Conservation (phyloP, 1,140 invertebrate genomes). For the Drosophila elegans region DNA sequence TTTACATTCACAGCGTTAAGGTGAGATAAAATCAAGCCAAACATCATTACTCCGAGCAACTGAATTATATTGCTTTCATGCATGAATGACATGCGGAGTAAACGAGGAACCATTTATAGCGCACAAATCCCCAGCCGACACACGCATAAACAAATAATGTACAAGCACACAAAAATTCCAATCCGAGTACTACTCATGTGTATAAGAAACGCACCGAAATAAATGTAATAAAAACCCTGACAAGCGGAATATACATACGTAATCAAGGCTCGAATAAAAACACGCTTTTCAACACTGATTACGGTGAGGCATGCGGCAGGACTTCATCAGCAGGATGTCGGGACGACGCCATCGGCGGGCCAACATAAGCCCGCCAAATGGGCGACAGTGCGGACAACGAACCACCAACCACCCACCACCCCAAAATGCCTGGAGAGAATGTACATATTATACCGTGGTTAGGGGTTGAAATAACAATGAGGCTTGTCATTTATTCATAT, state of each 20-base stretch:
- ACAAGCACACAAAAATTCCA: constrained; percentile 17
- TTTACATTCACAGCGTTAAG: constrained; percentile 36
- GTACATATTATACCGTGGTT: constrained; percentile 25
- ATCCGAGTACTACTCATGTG: constrained; percentile 17
- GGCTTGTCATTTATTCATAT: constrained; percentile 33
- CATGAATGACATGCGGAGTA: constrained; percentile 61
- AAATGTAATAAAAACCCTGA: constrained; percentile 70
- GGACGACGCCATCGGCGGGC: constrained; percentile 27
- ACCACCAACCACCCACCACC: constrained; percentile 4
- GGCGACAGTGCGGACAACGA: constrained; percentile 54
- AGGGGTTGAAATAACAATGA: constrained; percentile 23
- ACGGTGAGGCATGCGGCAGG: constrained; percentile 52
- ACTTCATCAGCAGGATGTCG: constrained; percentile 62
- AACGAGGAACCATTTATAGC: constrained; percentile 34
- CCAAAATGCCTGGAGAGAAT: not conserved
- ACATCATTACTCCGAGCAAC: constrained; percentile 15
- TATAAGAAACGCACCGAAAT: constrained; percentile 50
- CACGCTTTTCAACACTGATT: constrained; percentile 71
- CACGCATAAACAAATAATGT: constrained; percentile 46
- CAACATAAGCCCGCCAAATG: constrained; percentile 56
- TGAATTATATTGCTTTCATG: constrained; percentile 20
- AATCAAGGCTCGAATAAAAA: constrained; percentile 49
- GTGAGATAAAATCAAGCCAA: constrained; percentile 11
- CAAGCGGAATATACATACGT: constrained; percentile 30
- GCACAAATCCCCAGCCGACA: constrained; percentile 47